Percentiles rank a stretch among this genome's conserved stretches.
Evolutionary conservation across 2,797 vertebrate species (phyloP).

Genomic region (Lepidocolaptes lacrymiger): DNA sequence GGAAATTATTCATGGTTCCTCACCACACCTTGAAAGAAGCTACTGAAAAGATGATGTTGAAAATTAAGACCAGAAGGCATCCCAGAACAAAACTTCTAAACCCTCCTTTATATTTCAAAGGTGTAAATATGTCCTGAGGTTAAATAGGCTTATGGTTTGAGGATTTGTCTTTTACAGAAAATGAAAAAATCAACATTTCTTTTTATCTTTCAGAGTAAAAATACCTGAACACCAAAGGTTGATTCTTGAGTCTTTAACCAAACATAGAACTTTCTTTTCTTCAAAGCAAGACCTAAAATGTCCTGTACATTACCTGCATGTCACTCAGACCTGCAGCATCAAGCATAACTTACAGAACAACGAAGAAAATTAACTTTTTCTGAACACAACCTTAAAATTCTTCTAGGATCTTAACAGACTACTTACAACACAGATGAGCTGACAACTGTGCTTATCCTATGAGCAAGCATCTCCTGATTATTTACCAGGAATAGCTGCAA

Average conservation of each 20-base stretch:
- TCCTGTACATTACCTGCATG: not conserved
- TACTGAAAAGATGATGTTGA: conserved; percentile 44
- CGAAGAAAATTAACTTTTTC: not conserved
- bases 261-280: not conserved
- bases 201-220: not conserved
- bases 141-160: conserved; percentile 40
- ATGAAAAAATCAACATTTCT: not conserved
- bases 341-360: not conserved
- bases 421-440: not conserved
- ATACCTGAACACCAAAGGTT: not conserved
- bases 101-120: conserved; percentile 29
- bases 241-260: not conserved
- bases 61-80: conserved; percentile 66
- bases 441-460: not conserved
- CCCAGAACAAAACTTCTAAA: conserved; percentile 34
- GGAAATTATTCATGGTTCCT: conserved; percentile 66
- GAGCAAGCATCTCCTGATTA: not conserved
- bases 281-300: not conserved
- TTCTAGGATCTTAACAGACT: not conserved
- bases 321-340: not conserved
- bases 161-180: not conserved
- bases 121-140: conserved; percentile 44
- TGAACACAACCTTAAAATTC: not conserved
- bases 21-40: conserved; percentile 53
- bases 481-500: not conserved